These are phyloP conservation scores for Chelmon rostratus DNA, from an alignment of 2,797 vertebrate species.

Conservation along the genomic window DNA sequence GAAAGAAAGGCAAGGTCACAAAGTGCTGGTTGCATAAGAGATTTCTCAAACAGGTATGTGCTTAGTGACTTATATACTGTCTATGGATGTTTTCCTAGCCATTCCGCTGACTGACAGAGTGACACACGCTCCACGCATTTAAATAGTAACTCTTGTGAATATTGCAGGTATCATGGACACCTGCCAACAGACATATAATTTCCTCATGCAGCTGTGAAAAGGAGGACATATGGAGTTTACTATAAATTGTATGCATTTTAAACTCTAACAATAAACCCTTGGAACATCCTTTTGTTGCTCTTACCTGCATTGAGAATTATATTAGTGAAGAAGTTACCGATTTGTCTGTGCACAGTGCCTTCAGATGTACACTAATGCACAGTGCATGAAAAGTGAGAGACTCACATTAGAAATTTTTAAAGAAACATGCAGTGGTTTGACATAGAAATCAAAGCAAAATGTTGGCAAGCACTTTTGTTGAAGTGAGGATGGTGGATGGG, in stretches of 20 bases:
- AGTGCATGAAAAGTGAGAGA: neutral
- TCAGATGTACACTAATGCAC: neutral
- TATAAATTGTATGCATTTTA: neutral
- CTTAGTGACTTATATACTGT: conserved; percentile 51
- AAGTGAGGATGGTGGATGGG: neutral
- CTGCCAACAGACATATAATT: conserved; percentile 15
- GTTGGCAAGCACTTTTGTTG: neutral
- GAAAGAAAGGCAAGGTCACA: conserved; percentile 67
- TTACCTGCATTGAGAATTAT: neutral
- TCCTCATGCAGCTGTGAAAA: neutral
- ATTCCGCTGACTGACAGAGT: conserved; percentile 26
- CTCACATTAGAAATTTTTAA: neutral
- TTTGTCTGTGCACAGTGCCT: neutral
- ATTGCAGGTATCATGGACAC: conserved; percentile 1
- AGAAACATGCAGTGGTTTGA: neutral
- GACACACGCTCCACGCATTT: conserved; percentile 12
- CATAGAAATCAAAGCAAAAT: neutral
- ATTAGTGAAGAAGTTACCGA: neutral
- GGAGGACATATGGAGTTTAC: neutral
- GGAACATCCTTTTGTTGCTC: too few species aligned
- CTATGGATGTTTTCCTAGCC: conserved; percentile 33
- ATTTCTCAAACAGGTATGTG: conserved; percentile 49
- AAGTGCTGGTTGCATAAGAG: conserved; percentile 33
- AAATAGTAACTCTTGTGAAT: conserved; percentile 23
- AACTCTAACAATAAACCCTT: neutral